phyloP scores from a whole-genome alignment of 1,140 invertebrate species.

The Heliothis subflexa region DNA sequence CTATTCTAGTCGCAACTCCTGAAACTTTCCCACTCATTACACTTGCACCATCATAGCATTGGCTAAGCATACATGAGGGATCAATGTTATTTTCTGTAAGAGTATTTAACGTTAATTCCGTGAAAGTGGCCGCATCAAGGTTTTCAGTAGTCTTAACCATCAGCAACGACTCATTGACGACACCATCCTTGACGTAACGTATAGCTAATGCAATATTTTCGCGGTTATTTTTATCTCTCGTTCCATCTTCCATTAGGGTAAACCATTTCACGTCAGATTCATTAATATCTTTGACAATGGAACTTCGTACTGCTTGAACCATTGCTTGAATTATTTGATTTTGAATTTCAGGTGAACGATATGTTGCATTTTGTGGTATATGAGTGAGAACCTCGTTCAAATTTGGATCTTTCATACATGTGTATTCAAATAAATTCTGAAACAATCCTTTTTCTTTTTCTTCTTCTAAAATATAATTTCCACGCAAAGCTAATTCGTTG shows the following conservation, averaged over 20 bases:
- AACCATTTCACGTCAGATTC: constrained; percentile 57
- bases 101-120: constrained; percentile 55
- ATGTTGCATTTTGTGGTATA: constrained; percentile 60
- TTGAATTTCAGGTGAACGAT: constrained; percentile 60
- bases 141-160: no score
- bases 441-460: constrained; percentile 57
- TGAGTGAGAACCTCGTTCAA: constrained; percentile 53
- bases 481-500: constrained; percentile 53
- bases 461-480: constrained; percentile 56
- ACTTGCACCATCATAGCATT: constrained; percentile 58
- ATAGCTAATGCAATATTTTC: constrained; percentile 63
- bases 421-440: constrained; percentile 61
- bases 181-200: constrained; percentile 56
- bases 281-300: constrained; percentile 56
- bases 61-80: constrained; percentile 55
- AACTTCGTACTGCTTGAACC: constrained; percentile 55
- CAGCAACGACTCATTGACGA: constrained; percentile 55
- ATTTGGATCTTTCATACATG: constrained; percentile 54
- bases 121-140: no score
- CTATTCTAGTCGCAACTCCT: constrained; percentile 52
- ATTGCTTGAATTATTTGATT: constrained; percentile 59
- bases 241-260: constrained; percentile 62
- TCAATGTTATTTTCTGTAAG: constrained; percentile 57
- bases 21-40: constrained; percentile 58
- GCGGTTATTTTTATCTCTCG: constrained; percentile 53